phyloP scores from a whole-genome alignment of 2,888 invertebrate genomes.

The Orchestes rusci region DNA sequence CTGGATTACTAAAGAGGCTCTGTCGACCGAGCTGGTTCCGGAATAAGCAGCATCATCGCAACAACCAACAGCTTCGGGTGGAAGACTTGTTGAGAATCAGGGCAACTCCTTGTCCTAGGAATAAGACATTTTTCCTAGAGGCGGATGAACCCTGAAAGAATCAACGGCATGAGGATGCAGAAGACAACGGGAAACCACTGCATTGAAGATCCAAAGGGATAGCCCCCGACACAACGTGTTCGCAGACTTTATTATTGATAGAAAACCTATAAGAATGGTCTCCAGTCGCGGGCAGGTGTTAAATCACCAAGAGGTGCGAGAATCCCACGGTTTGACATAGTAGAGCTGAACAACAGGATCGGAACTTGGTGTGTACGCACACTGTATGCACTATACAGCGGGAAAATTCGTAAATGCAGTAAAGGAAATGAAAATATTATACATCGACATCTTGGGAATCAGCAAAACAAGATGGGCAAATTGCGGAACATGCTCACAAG shows the following conservation, averaged over 20 bases:
- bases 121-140: neutral
- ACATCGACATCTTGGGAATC: too few relatives aligned
- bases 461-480: slow-evolving; percentile 1
- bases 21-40: neutral
- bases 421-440: too few relatives aligned
- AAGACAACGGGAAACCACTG: neutral
- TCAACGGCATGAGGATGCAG: too few relatives aligned
- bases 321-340: slow-evolving; percentile 1
- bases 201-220: neutral
- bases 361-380: neutral
- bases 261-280: neutral
- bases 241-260: neutral
- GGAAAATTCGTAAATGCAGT: too few relatives aligned
- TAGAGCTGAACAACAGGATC: slow-evolving; percentile 1
- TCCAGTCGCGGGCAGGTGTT: neutral
- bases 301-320: slow-evolving; percentile 1
- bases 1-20: slow-evolving; percentile 2
- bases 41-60: neutral
- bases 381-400: too few relatives aligned
- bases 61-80: neutral
- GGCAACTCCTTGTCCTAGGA: neutral
- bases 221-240: neutral
- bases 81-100: neutral
- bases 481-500: neutral
- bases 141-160: neutral